A percentile compares a stretch with the other conserved stretches of the same genome.
These are phyloP conservation scores for Trachythela sp. DNA, from an alignment of 64 coral and sea anemone genomes.

Conservation along the genomic window DNA sequence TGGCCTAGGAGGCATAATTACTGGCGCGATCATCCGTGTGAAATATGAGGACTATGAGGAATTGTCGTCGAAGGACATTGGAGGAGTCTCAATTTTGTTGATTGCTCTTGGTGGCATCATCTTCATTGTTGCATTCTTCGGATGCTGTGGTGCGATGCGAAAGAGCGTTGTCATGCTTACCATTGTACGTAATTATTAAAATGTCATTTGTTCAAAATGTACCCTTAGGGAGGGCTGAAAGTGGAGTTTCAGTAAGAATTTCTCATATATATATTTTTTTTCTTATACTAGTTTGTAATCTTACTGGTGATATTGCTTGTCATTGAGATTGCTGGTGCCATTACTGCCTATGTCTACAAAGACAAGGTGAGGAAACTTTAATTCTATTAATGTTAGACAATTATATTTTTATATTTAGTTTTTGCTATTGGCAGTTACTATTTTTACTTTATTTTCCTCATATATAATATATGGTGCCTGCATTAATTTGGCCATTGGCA, in stretches of 20 bases:
- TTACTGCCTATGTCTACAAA: background rate
- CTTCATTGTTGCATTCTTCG: background rate
- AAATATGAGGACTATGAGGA: constrained; percentile 13
- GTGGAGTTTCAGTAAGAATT: background rate
- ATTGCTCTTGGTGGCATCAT: constrained; percentile 1
- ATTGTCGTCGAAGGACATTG: background rate
- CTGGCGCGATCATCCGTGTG: background rate
- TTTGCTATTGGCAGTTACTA: background rate
- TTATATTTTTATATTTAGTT: too few relatives aligned
- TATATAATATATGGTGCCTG: too few relatives aligned
- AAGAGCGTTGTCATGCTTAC: background rate
- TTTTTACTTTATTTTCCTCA: background rate
- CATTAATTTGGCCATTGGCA: too few relatives aligned
- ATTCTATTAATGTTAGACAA: background rate
- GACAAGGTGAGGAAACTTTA: background rate
- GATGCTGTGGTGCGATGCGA: background rate
- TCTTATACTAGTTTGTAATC: background rate
- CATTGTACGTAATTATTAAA: background rate
- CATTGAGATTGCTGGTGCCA: background rate
- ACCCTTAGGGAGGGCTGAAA: too few relatives aligned
- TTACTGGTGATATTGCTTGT: background rate
- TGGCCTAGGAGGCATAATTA: background rate
- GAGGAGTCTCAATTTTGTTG: background rate
- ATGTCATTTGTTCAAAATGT: background rate
- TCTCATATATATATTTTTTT: background rate